Evolutionary conservation across 2,113 vertebrate genomes (phyloP).

Genomic region (Pterocles orientalis): DNA sequence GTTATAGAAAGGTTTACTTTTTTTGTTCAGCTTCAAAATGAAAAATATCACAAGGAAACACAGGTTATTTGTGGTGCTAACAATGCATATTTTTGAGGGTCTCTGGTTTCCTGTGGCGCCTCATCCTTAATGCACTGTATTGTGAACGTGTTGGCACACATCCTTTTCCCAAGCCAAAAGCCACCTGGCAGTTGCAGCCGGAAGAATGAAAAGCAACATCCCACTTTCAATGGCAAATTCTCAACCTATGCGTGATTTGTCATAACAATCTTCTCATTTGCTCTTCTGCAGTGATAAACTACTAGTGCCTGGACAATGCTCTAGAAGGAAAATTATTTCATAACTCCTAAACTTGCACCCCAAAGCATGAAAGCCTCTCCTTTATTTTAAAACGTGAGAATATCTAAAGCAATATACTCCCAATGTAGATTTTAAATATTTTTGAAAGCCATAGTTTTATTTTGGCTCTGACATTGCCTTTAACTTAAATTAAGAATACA

Average conservation of each 20-base stretch:
- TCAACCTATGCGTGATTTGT: not conserved
- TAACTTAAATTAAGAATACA: not conserved
- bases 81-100: slow-evolving; percentile 24
- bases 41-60: not conserved
- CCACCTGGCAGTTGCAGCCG: slow-evolving; percentile 32
- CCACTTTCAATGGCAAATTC: not conserved
- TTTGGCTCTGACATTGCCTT: not conserved
- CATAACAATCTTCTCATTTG: not conserved
- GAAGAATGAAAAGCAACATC: slow-evolving; percentile 22
- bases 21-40: not conserved
- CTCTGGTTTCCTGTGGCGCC: slow-evolving; percentile 29
- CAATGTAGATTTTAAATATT: not conserved
- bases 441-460: not conserved
- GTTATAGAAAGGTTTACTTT: not conserved
- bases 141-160: not conserved
- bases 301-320: not conserved
- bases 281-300: not conserved
- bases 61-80: not conserved
- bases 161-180: slow-evolving; percentile 49
- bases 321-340: not conserved
- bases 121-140: slow-evolving; percentile 12
- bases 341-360: not conserved
- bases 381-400: not conserved
- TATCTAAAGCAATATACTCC: not conserved
- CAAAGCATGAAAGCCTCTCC: not conserved